A percentile compares a stretch with the other conserved stretches of the same genome.
phyloP scores from a whole-genome alignment of 2,113 vertebrate species.

The Sebastes fasciatus region DNA sequence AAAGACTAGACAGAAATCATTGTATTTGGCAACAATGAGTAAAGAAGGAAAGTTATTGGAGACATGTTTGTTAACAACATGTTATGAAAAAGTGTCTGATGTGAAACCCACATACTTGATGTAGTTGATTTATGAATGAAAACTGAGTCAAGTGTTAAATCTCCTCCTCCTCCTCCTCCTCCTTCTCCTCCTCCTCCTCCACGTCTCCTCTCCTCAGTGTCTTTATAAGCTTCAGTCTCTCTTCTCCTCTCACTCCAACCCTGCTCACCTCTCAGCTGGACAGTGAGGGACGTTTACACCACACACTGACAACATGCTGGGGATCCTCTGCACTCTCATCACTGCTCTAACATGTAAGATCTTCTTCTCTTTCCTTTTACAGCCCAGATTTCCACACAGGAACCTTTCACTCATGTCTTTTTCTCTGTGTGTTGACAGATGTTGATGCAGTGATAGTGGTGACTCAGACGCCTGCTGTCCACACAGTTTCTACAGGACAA shows the following conservation, averaged over 20 bases:
- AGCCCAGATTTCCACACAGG: no score
- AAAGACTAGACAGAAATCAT: background rate
- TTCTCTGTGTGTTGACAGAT: no score
- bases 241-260: slow-evolving; percentile 35
- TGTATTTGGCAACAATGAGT: background rate
- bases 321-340: slow-evolving; percentile 63
- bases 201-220: slow-evolving; percentile 14
- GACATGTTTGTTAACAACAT: no score
- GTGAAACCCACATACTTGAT: background rate
- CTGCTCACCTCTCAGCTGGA: slow-evolving; percentile 13
- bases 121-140: background rate
- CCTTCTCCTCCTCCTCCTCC: slow-evolving; percentile 14
- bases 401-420: no score
- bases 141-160: background rate
- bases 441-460: slow-evolving; percentile 28
- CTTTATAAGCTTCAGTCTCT: slow-evolving; percentile 29
- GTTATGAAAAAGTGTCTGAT: no score
- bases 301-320: no score
- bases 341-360: no score
- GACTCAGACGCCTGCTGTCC: slow-evolving; percentile 43
- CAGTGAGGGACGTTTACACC: no score
- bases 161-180: no score
- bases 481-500: slow-evolving; percentile 53
- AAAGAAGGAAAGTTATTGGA: background rate
- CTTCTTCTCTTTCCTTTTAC: no score